phyloP scores from a whole-genome alignment of 2,797 vertebrate genomes.

The Furcifer pardalis region DNA sequence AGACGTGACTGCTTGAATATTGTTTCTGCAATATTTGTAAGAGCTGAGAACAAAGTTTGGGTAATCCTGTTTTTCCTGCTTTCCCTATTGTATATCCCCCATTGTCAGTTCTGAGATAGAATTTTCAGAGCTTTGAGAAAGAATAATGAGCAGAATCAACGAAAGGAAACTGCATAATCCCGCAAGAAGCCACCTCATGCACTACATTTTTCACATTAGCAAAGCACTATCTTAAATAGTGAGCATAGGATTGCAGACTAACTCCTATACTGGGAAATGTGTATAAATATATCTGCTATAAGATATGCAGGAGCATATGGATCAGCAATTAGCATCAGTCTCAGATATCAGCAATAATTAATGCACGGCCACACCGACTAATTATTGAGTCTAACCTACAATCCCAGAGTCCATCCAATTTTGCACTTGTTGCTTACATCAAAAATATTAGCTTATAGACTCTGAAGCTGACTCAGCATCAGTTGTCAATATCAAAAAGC shows the following conservation, averaged over 20 bases:
- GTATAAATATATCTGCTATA: not conserved
- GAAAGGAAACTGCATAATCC: not conserved
- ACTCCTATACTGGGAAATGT: not conserved
- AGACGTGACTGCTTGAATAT: not conserved
- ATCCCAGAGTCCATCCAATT: conserved; percentile 43
- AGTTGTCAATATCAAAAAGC: conserved; percentile 8
- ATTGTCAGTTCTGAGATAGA: not conserved
- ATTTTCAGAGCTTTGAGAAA: not conserved
- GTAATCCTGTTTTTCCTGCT: not conserved
- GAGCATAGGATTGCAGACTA: not conserved
- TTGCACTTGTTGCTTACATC: conserved; percentile 44
- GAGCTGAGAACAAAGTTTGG: not conserved
- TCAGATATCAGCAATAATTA: conserved; percentile 34
- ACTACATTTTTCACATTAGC: not conserved
- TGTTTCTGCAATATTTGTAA: not conserved
- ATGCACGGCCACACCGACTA: conserved; percentile 40
- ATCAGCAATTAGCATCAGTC: not conserved
- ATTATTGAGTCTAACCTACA: conserved; percentile 40
- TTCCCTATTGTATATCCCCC: too few relatives aligned
- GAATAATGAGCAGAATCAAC: not conserved
- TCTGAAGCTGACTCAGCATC: conserved; percentile 27
- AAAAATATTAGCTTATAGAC: conserved; percentile 35
- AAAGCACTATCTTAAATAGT: not conserved
- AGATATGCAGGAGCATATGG: not conserved
- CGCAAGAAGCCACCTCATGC: not conserved